Evolutionary conservation across 2,888 invertebrate genomes (phyloP).

Genomic region (Dione vanillae): DNA sequence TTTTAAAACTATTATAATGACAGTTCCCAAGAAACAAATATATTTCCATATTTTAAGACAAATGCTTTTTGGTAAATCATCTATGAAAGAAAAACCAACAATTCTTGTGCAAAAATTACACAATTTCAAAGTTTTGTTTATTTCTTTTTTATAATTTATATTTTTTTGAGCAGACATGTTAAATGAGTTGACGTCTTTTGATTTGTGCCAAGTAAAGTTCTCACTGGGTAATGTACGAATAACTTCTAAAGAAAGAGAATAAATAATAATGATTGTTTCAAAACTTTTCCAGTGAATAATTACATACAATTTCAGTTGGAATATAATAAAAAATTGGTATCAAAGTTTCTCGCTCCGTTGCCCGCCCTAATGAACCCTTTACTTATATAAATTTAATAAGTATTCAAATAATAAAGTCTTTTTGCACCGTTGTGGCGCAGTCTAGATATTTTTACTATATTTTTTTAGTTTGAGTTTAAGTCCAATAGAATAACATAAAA

Average conservation of each 20-base stretch:
- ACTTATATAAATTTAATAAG: slow-evolving; percentile 4
- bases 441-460: no score
- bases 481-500: no score
- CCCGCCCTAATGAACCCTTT: slow-evolving; percentile 21
- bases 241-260: background rate
- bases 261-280: background rate
- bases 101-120: slow-evolving; percentile 62
- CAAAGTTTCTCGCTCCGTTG: background rate
- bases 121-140: slow-evolving; percentile 57
- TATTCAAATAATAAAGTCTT: background rate
- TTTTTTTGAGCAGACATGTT: slow-evolving; percentile 33
- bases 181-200: background rate
- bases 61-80: slow-evolving; percentile 52
- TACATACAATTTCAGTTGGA: slow-evolving; percentile 7
- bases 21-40: slow-evolving; percentile 52
- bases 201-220: background rate
- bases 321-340: background rate
- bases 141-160: slow-evolving; percentile 53
- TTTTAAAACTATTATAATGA: slow-evolving; percentile 52
- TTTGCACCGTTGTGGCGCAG: no score
- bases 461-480: no score
- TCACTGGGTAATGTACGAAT: background rate
- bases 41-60: slow-evolving; percentile 49
- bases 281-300: slow-evolving; percentile 1
- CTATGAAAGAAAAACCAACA: slow-evolving; percentile 63